Percentiles rank a stretch among this genome's conserved stretches.
Conservation (phyloP, 2,113 vertebrate species). For the Pterocles orientalis region DNA sequence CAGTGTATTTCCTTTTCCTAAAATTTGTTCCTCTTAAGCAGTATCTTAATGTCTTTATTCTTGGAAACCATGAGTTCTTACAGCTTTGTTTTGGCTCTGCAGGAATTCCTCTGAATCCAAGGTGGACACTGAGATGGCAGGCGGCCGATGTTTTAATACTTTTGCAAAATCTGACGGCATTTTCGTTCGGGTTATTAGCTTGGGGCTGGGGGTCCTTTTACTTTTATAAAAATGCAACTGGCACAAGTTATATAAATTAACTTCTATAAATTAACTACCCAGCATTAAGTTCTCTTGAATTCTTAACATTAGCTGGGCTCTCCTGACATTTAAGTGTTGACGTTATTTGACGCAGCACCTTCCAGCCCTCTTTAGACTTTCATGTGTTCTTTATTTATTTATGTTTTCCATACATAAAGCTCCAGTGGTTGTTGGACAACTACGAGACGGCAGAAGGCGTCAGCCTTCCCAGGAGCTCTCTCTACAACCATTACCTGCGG, state of each 20-base stretch:
- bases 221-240: background rate
- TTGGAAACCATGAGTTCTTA: background rate
- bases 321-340: background rate
- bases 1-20: background rate
- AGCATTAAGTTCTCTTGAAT: background rate
- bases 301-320: background rate
- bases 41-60: background rate
- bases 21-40: background rate
- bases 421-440: slow-evolving; percentile 98
- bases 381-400: background rate
- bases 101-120: background rate
- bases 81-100: background rate
- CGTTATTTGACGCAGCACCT: accelerated
- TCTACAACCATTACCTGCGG: slow-evolving; percentile 95
- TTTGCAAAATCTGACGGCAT: background rate
- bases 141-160: background rate
- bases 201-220: background rate
- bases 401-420: slow-evolving; percentile 71
- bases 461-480: slow-evolving; percentile 92
- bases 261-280: background rate
- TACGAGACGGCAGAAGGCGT: slow-evolving; percentile 96
- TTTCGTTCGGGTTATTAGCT: background rate
- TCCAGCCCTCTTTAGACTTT: background rate
- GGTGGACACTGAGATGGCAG: background rate
- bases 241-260: background rate